phyloP scores from a whole-genome alignment of 2,888 invertebrate species.

The Penaeus monodon region DNA sequence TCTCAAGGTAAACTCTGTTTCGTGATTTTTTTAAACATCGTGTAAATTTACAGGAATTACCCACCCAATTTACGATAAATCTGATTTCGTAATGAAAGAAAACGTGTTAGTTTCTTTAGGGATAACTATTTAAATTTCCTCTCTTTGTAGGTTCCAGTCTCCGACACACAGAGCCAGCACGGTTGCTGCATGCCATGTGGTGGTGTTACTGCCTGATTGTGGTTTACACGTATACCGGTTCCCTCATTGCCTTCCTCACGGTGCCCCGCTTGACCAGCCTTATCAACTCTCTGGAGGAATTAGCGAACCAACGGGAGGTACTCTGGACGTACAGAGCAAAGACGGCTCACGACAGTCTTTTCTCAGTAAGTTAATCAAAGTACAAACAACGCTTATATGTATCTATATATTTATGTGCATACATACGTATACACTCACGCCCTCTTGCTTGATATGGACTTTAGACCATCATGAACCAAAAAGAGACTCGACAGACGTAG shows the following conservation, averaged over 20 bases:
- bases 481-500: no score
- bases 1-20: no score
- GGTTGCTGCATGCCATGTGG: constrained; percentile 63
- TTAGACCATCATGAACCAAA: no score
- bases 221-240: constrained; percentile 65
- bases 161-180: constrained; percentile 55
- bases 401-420: no score
- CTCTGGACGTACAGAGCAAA: constrained; percentile 62
- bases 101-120: no score
- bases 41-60: no score
- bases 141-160: constrained; percentile 39
- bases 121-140: no score
- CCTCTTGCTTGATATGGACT: no score
- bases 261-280: constrained; percentile 56
- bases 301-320: constrained; percentile 58
- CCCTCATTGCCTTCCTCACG: constrained; percentile 64
- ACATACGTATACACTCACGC: no score
- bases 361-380: constrained; percentile 41
- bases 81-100: no score
- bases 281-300: constrained; percentile 63
- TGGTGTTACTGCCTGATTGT: constrained; percentile 60
- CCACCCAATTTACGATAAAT: neutral
- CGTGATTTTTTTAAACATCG: no score
- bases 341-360: constrained; percentile 62
- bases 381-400: no score